These are phyloP conservation scores for Lasaia peninsularis DNA, from an alignment of 1,140 invertebrate species.

Conservation along the genomic window DNA sequence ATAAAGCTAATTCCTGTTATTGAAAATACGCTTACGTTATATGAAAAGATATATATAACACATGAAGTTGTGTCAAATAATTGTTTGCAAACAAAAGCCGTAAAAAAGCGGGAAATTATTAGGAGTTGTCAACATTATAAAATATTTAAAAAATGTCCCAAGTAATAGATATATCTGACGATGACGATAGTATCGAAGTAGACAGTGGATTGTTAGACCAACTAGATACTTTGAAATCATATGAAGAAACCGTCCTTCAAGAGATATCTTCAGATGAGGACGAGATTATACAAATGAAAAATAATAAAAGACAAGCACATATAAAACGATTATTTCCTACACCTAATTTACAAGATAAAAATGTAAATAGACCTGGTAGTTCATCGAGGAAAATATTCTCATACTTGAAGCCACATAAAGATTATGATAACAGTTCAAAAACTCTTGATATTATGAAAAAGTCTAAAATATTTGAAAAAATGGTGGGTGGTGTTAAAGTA, in stretches of 20 bases:
- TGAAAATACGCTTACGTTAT: no score
- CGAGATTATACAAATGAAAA: conserved; percentile 20
- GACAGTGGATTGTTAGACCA: background rate
- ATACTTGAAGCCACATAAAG: background rate
- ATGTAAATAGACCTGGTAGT: background rate
- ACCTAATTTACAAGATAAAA: background rate
- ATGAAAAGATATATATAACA: no score
- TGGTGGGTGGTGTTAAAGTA: conserved; percentile 49
- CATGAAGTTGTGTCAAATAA: no score
- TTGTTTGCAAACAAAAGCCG: background rate
- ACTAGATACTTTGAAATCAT: background rate
- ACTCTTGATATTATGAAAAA: conserved; percentile 13
- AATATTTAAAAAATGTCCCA: conserved; percentile 29
- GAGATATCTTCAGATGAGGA: conserved; percentile 25
- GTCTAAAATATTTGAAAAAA: conserved; percentile 31
- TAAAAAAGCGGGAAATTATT: conserved; percentile 5
- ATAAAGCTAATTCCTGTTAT: no score
- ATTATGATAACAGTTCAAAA: background rate
- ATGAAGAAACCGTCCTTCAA: conserved; percentile 19
- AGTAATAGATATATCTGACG: conserved; percentile 42
- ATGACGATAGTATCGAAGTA: conserved; percentile 43
- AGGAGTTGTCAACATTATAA: background rate
- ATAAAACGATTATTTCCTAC: conserved; percentile 41
- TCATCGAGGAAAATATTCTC: background rate
- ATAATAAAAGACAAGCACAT: conserved; percentile 26